These are phyloP conservation scores for Antheraea mylitta DNA, from an alignment of 1,140 invertebrate species.

Conservation along the genomic window DNA sequence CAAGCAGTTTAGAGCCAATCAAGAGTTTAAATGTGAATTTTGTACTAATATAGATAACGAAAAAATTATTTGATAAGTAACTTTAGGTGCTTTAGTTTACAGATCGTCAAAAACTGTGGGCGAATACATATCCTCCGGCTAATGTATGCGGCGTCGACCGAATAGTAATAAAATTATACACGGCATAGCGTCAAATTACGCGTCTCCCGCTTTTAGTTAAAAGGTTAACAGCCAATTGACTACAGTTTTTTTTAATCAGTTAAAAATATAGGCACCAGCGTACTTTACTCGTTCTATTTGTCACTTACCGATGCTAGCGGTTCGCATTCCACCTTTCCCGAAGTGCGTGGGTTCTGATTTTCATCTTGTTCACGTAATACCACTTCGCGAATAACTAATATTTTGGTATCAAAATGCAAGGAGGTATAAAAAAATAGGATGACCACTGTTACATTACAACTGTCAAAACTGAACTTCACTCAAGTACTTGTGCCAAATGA, in stretches of 20 bases:
- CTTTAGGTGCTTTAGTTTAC: constrained; percentile 44
- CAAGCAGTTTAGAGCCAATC: constrained; percentile 67
- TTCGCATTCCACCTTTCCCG: constrained; percentile 71
- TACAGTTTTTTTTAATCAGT: constrained; percentile 77
- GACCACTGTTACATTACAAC: constrained; percentile 72
- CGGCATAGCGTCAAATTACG: constrained; percentile 76
- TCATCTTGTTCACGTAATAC: constrained; percentile 77
- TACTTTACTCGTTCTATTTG: constrained; percentile 34
- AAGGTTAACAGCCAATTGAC: constrained; percentile 78
- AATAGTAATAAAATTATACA: constrained; percentile 77
- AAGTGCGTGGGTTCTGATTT: constrained; percentile 74
- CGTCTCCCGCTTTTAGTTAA: constrained; percentile 76
- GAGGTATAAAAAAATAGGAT: constrained; percentile 74
- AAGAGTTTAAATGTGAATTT: constrained; percentile 69
- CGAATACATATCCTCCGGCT: constrained; percentile 38
- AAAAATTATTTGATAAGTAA: constrained; percentile 64
- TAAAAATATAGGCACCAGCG: constrained; percentile 73
- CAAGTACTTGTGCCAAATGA: constrained; percentile 62
- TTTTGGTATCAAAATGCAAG: constrained; percentile 77
- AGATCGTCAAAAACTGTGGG: constrained; percentile 46
- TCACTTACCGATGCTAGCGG: constrained; percentile 71
- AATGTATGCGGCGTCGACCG: constrained; percentile 61
- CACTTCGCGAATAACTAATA: constrained; percentile 74
- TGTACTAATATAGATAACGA: constrained; percentile 70
- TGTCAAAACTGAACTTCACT: constrained; percentile 76